phyloP scores from a whole-genome alignment of 2,888 invertebrate genomes.

The Nephrotoma appendiculata region DNA sequence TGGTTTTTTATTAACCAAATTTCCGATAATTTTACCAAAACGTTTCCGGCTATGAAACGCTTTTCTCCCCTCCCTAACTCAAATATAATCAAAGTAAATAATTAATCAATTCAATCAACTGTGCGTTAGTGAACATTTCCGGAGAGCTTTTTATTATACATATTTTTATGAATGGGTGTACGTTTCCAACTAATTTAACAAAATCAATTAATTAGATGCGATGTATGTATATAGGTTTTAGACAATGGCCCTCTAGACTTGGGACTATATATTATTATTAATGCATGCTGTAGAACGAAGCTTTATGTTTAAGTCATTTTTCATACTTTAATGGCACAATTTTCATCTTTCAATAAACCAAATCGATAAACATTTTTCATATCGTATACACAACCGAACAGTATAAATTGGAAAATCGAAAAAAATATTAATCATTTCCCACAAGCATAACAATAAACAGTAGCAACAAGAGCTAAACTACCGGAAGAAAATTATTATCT shows the following conservation, averaged over 20 bases:
- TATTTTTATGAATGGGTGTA: neutral
- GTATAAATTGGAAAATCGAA: neutral
- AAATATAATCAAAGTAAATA: neutral
- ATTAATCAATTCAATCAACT: neutral
- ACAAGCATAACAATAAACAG: neutral
- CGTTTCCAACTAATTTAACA: neutral
- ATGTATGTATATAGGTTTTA: neutral
- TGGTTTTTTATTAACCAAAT: neutral
- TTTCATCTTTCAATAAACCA: neutral
- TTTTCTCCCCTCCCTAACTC: neutral
- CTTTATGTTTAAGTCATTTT: neutral
- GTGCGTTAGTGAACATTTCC: neutral
- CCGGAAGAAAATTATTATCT: neutral
- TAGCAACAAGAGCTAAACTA: neutral
- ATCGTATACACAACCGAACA: neutral
- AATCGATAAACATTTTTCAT: neutral
- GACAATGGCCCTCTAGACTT: neutral
- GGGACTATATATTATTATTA: neutral
- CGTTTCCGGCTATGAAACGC: neutral
- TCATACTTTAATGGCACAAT: neutral
- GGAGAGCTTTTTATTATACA: neutral
- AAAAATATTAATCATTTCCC: neutral
- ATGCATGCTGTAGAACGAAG: neutral
- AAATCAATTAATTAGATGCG: neutral
- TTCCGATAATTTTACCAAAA: neutral